Percentiles rank a stretch among this genome's conserved stretches.
phyloP scores from a whole-genome alignment of 2,888 invertebrate genomes.

The Drosophila melanosoma region DNA sequence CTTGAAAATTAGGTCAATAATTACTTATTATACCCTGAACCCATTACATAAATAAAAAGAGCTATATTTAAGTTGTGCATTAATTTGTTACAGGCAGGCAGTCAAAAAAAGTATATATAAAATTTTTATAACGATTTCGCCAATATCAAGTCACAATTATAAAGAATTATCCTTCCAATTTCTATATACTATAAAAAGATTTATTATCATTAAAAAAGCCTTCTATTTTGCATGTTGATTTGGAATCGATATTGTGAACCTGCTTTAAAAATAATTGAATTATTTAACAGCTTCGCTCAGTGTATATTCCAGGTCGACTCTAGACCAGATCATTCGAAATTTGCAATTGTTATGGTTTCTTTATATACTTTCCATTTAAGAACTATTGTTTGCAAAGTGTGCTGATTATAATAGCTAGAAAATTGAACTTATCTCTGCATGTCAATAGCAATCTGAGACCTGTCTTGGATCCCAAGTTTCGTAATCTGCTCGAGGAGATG shows the following conservation, averaged over 20 bases:
- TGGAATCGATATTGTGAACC: background rate
- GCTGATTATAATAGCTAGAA: background rate
- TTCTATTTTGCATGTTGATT: background rate
- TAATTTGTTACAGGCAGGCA: background rate
- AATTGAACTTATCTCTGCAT: constrained; percentile 26
- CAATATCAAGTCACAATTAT: background rate
- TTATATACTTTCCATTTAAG: constrained; percentile 3
- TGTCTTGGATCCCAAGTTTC: constrained; percentile 77
- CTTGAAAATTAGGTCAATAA: constrained; percentile 55
- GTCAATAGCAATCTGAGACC: constrained; percentile 62
- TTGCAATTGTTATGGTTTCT: background rate
- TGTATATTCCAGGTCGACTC: background rate
- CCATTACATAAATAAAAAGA: background rate
- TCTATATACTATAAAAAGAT: no score
- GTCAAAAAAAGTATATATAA: background rate
- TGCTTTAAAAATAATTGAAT: background rate
- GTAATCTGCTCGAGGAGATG: constrained; percentile 92
- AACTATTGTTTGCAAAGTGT: constrained; percentile 28
- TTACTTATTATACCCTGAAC: background rate
- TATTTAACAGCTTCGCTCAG: background rate
- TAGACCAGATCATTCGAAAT: background rate
- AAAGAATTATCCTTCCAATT: background rate
- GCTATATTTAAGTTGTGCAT: background rate
- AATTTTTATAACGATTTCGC: no score
- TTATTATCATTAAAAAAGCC: background rate